Evolutionary conservation across 2,113 vertebrate species (phyloP), one percentile per base, ranked within the genome.

Genomic region (Anthoscopus minutus): DNA sequence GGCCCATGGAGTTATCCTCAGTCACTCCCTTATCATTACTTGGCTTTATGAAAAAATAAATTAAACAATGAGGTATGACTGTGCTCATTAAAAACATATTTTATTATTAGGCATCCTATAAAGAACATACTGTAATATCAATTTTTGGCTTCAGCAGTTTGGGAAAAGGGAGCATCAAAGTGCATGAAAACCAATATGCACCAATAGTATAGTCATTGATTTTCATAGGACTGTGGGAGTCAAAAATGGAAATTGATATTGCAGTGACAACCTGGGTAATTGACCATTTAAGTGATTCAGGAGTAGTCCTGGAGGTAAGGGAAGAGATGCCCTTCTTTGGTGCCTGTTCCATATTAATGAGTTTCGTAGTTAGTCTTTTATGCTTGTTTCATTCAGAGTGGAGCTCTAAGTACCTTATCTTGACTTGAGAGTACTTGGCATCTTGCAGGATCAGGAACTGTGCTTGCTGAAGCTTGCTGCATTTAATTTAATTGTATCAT

Each of bases 401-500:
- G 81, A 87, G 78, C 86, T 91, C 40, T 50, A 80, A 92, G 89
- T 78, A 86, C 61, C 87, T 79, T 83, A 91, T 94, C 93, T 87
- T 84, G 80, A 81, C 82, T 88, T 61, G 48, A 87, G 89, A 94
- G 84, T 42, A 80, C 81, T 93, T 93, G 89, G 84, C 78, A 69
- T 81, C 74, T 94, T 87, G 61, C 81, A 88, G 84, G 87, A 89
- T 94, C 91, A 72, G 72, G 84, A 92, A 40, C 11, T 81, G 74
- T 89, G 94, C 71, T 83, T 94, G 91, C 65, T 1, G 35, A 79
- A 76, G 89, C 91, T 94, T 91, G 40, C 84, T 91, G 78, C 84
- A 22, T 94, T 95, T 95, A 84, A 89, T 96, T 95, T 86, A 93
- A 94, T 96, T 91, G 81, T 91, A 82, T 85, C 25, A 31, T 93